Base-by-base conservation (phyloP, 2,797 vertebrate species). In the Rhinoraja longicauda region DNA sequence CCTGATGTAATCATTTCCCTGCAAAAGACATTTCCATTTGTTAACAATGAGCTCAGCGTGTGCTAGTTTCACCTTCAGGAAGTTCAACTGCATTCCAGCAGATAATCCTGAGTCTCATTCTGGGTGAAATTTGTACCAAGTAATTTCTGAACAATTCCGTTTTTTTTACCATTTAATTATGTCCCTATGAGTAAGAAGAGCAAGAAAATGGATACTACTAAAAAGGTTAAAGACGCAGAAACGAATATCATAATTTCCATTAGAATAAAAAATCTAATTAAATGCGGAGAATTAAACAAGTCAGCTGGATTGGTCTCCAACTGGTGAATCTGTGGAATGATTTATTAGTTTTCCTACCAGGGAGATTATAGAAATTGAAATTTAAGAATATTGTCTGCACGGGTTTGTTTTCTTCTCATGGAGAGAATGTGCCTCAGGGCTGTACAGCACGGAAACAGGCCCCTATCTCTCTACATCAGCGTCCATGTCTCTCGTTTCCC, bases 11-110 rank as follows among this genome's bases (percentile, higher is more conserved):
- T 67, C 64, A 67, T 36, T 67, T 88, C 84, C 67, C 59, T 62
- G n/a, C 19, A 88, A 8, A 59, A 88, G 64, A 59, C 36, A 32
- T 67, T 88, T 88, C 15, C 13, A 67, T 88, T 88, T 88, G 29
- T 88, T 88, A 32, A 64, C 64, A n/a, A 21, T 88, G 84, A 88
- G 62, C 59, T 88, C 84, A 88, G 59, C 59, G 64, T 88, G 84
- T 88, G 59, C 84, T 32, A 36, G 59, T 15, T 88, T 88, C n/a
- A n/a, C 59, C 84, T 88, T 64, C 84, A 36, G 59, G 84, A 88
- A 88, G 62, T n/a, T 19, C 17, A 57, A 13, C 82, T 86, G 53
- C 59, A n/a, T 57, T 29, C 57, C 64, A 59, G 84, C 59, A 64
- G 59, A 17, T 88, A 67, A 88, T 67, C n/a, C n/a, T 67, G 62